These are phyloP conservation scores for Corythaixoides concolor DNA, from an alignment of 2,113 vertebrate genomes.

Conservation along the genomic window DNA sequence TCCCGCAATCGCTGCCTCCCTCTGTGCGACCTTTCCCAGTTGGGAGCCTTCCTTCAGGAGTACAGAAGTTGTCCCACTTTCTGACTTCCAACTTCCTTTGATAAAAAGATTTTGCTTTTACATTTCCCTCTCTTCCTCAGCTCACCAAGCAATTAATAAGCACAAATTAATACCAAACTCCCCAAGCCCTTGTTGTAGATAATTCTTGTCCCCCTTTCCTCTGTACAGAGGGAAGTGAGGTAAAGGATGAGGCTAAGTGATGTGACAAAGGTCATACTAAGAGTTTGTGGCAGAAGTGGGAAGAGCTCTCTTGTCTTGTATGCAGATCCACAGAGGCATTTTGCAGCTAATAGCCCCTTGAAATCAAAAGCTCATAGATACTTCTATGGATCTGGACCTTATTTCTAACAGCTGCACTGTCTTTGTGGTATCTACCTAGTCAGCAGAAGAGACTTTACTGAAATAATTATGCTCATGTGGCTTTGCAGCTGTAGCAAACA, in stretches of 20 bases:
- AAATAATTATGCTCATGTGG: background rate
- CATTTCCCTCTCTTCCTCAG: background rate
- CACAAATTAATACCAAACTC: constrained; percentile 12
- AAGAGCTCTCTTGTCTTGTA: background rate
- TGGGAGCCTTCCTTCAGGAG: background rate
- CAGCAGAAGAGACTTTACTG: constrained; percentile 40
- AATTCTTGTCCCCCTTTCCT: background rate
- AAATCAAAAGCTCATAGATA: background rate
- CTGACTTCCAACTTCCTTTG: background rate
- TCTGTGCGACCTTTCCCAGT: background rate
- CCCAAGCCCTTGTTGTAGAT: background rate
- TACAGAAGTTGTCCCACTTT: background rate
- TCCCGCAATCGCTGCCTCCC: background rate
- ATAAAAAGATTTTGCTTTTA: background rate
- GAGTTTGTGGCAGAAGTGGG: background rate
- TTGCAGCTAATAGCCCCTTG: background rate
- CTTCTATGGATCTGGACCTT: background rate
- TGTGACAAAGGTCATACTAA: background rate
- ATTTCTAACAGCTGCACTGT: constrained; percentile 8
- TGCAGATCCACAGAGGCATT: background rate
- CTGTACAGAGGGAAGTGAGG: background rate
- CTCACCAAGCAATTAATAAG: constrained; percentile 23
- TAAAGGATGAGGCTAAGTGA: background rate
- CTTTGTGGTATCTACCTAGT: constrained; percentile 17
- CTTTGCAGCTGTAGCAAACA: constrained; percentile 42